A percentile compares a stretch with the other conserved stretches of the same genome.
These are phyloP conservation scores for Mallotus villosus DNA, from an alignment of 2,797 vertebrate species.

Conservation along the genomic window DNA sequence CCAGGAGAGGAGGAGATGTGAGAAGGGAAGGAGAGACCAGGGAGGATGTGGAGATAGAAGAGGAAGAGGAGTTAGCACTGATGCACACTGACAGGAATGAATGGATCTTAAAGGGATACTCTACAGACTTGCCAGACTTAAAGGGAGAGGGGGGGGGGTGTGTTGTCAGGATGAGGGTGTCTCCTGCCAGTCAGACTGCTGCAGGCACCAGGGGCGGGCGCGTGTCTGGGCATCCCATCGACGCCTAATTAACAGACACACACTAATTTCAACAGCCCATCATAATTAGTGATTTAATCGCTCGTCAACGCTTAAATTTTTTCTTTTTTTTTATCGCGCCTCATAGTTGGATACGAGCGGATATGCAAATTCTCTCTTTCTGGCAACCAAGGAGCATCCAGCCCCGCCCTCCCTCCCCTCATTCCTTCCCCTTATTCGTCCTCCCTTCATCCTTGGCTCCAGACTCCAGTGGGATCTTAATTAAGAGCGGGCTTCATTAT, in stretches of 20 bases:
- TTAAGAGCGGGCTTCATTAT: slow-evolving; percentile 83
- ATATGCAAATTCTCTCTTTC: slow-evolving; percentile 54
- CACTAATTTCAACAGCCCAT: slow-evolving; percentile 78
- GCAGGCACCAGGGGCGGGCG: slow-evolving; percentile 66
- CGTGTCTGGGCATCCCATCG: slow-evolving; percentile 76
- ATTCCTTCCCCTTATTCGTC: slow-evolving; percentile 15
- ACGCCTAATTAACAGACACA: slow-evolving; percentile 76
- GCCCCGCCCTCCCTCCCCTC: slow-evolving; percentile 47
- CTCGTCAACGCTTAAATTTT: slow-evolving; percentile 64
- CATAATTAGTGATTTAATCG: slow-evolving; percentile 80
- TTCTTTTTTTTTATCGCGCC: slow-evolving; percentile 52
- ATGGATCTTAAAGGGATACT: slow-evolving; percentile 68
- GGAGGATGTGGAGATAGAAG: slow-evolving; percentile 51
- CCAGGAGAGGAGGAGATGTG: slow-evolving; percentile 12
- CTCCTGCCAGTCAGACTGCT: slow-evolving; percentile 64
- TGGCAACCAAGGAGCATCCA: slow-evolving; percentile 52
- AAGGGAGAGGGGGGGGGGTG: slow-evolving; percentile 67
- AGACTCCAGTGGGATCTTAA: slow-evolving; percentile 82
- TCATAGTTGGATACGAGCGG: slow-evolving; percentile 72
- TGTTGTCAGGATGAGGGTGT: slow-evolving; percentile 67
- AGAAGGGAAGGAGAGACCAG: slow-evolving; percentile 41
- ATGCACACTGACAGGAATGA: slow-evolving; percentile 1
- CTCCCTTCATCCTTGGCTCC: slow-evolving; percentile 62
- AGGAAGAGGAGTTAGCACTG: neutral
- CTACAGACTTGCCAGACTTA: slow-evolving; percentile 46